phyloP scores from a whole-genome alignment of 2,113 vertebrate genomes.

The Gymnarchus niloticus region DNA sequence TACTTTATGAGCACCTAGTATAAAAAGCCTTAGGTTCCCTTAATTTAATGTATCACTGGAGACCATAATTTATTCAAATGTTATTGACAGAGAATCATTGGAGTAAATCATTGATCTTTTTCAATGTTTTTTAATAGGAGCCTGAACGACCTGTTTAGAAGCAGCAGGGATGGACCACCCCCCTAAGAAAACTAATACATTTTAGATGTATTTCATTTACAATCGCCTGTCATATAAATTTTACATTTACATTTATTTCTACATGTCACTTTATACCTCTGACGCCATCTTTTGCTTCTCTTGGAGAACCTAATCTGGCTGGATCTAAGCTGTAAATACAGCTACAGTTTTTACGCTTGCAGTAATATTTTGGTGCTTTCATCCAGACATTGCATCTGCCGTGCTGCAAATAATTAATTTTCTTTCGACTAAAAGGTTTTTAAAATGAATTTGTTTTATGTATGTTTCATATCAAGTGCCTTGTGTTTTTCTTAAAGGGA shows the following conservation, averaged over 20 bases:
- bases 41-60: conserved; percentile 8
- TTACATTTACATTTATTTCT: too few species aligned
- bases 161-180: background rate
- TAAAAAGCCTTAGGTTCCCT: background rate
- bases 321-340: too few species aligned
- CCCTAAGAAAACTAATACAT: background rate
- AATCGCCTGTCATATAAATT: too few species aligned
- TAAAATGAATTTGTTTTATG: conserved; percentile 2
- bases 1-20: background rate
- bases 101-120: background rate
- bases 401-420: too few species aligned
- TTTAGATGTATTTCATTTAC: background rate
- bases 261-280: too few species aligned
- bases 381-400: too few species aligned
- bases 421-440: too few species aligned
- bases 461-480: background rate
- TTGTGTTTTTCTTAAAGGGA: background rate
- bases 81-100: conserved; percentile 4
- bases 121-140: background rate
- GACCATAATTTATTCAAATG: conserved; percentile 11
- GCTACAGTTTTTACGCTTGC: too few species aligned
- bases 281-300: too few species aligned
- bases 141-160: background rate
- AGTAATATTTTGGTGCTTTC: too few species aligned
- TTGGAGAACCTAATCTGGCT: too few species aligned